Evolutionary conservation across 2,113 vertebrate species (phyloP), one percentile per base, ranked within the genome.

Genomic region (Aphelocoma coerulescens): DNA sequence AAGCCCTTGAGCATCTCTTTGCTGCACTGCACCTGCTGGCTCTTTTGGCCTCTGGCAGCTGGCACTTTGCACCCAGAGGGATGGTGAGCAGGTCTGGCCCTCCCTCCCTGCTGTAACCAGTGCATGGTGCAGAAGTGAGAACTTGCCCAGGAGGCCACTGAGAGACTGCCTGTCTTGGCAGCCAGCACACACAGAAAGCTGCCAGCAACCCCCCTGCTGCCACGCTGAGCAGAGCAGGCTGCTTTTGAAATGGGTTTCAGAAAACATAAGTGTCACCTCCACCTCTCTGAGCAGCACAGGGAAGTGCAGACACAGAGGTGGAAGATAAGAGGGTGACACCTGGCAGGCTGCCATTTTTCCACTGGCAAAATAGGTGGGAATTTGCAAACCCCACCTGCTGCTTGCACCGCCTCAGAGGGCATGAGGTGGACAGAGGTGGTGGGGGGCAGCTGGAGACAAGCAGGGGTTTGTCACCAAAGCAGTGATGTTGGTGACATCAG

Each of bases 261-360:
- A 5, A 39, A 55, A 16, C 7, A 2, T 0, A 0, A 13, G 17
- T 6, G 48, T 9, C 7, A 2, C 44, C 39, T 20, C 49, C 33
- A n/a, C 8, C 35, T 22, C 61, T 28, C 39, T 63, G 54, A 28
- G 41, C 41, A 20, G 51, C 61, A 18, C 1, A 2, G 55, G 66
- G 54, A 26, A 26, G 10, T 10, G 39, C 72, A 80, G 44, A 13
- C 9, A 10, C 0, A 10, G 43, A 35, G 23, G 14, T 7, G 39
- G 33, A 5, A 39, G 7, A 7, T 3, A 1, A 0, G 6, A 7
- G 28, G 33, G 37, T 37, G 20, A 21, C 13, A 59, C 11, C 26
- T 48, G 44, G n/a, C 18, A 62, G 46, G 35, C 16, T 93, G 48
- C 4, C 13, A 2, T 20, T n/a, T 51, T 41, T 7, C 58, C 32